Conservation (phyloP, 1,140 invertebrate genomes). For the Solenopsis fugax region DNA sequence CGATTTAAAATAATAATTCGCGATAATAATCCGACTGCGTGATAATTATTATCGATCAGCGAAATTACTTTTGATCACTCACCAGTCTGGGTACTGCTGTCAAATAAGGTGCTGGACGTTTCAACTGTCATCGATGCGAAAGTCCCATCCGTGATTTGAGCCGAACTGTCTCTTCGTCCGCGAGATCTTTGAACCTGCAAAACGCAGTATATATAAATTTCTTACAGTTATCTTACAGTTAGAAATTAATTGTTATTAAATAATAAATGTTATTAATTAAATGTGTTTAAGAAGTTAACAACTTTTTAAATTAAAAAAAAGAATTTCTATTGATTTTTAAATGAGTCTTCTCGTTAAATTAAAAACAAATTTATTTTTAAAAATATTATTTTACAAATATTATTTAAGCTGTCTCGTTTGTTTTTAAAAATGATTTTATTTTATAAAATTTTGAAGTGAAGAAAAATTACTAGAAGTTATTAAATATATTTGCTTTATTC, state of each 20-base stretch:
- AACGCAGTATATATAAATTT: slow-evolving; percentile 29
- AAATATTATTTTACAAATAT: slow-evolving; percentile 11
- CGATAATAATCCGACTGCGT: no score
- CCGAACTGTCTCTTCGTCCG: slow-evolving; percentile 94
- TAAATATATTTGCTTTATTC: neutral
- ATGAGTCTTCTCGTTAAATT: neutral
- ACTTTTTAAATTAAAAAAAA: slow-evolving; percentile 6
- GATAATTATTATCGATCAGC: neutral
- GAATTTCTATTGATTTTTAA: slow-evolving; percentile 4
- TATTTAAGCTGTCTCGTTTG: neutral
- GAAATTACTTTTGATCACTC: slow-evolving; percentile 82
- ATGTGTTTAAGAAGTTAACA: neutral
- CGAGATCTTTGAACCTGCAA: slow-evolving; percentile 88
- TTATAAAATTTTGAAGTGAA: neutral
- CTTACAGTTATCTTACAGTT: no score
- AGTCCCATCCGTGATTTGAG: slow-evolving; percentile 96
- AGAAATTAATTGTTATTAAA: slow-evolving; percentile 12
- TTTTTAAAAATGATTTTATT: neutral
- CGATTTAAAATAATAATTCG: neutral
- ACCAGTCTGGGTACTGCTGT: slow-evolving; percentile 97
- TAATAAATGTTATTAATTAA: slow-evolving; percentile 9
- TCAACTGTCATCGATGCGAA: slow-evolving; percentile 97
- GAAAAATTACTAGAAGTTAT: neutral
- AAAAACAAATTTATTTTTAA: neutral
- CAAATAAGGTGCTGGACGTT: slow-evolving; percentile 96